These are phyloP conservation scores for Paracanthobrama guichenoti DNA, from an alignment of 2,113 vertebrate species.

Conservation along the genomic window DNA sequence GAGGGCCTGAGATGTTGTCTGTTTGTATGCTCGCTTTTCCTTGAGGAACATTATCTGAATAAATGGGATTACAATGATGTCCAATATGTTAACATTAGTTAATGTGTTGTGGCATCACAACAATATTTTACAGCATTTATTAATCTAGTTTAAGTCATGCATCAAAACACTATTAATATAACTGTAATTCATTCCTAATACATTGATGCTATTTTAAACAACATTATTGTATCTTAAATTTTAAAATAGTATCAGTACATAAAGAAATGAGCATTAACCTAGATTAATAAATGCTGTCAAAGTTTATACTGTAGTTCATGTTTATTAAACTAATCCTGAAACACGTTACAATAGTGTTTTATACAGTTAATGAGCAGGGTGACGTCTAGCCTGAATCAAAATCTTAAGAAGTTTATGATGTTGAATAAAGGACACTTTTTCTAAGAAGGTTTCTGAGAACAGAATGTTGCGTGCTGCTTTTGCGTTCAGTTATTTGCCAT, in stretches of 20 bases:
- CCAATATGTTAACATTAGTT: background rate
- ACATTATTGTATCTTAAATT: background rate
- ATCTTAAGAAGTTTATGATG: background rate
- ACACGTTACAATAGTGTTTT: background rate
- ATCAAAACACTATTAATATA: background rate
- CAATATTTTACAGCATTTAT: background rate
- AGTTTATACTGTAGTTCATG: background rate
- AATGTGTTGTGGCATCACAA: background rate
- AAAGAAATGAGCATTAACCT: background rate
- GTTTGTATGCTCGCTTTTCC: background rate
- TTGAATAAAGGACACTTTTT: background rate
- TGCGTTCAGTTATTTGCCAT: background rate
- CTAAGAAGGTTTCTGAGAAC: background rate
- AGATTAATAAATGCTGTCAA: background rate
- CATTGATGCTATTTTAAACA: too few species aligned
- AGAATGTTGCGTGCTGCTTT: background rate
- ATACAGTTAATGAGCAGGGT: background rate
- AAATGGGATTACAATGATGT: background rate
- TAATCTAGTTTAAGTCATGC: background rate
- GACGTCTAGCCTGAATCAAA: background rate
- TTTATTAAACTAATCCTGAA: background rate
- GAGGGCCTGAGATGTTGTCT: background rate
- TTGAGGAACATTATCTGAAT: background rate
- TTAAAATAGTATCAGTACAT: background rate
- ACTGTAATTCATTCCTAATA: background rate